A percentile compares a stretch with the other conserved stretches of the same genome.
These are phyloP conservation scores for Drosophila sp. DNA, from an alignment of 1,140 invertebrate species.

Conservation along the genomic window DNA sequence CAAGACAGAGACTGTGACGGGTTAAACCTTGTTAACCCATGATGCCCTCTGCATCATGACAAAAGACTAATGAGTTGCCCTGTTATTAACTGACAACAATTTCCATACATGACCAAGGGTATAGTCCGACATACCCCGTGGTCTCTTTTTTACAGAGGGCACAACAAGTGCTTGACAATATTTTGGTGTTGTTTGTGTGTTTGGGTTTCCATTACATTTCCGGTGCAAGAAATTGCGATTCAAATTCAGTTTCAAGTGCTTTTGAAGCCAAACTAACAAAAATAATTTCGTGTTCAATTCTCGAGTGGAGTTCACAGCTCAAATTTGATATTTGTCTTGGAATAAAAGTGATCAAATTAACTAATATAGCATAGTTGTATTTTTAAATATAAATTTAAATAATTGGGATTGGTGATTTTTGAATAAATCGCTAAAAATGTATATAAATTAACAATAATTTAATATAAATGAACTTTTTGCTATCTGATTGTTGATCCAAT, in stretches of 20 bases:
- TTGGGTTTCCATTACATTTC: conserved; percentile 38
- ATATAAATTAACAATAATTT: no score
- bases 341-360: no score
- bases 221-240: conserved; percentile 9
- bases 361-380: no score
- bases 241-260: not conserved
- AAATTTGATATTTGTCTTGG: not conserved
- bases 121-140: not conserved
- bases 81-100: not conserved
- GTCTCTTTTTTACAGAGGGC: not conserved
- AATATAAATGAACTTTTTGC: no score
- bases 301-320: not conserved
- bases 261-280: not conserved
- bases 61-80: conserved; percentile 1
- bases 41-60: not conserved
- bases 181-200: conserved; percentile 11
- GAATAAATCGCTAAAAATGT: no score
- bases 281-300: not conserved
- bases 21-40: conserved; percentile 13
- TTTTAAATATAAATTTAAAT: no score
- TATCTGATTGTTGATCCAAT: no score
- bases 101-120: no score
- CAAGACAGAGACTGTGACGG: not conserved
- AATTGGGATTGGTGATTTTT: no score
- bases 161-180: conserved; percentile 30